These are phyloP conservation scores for Chrysocyon brachyurus DNA, from an alignment of 2,797 vertebrate genomes.

Conservation along the genomic window DNA sequence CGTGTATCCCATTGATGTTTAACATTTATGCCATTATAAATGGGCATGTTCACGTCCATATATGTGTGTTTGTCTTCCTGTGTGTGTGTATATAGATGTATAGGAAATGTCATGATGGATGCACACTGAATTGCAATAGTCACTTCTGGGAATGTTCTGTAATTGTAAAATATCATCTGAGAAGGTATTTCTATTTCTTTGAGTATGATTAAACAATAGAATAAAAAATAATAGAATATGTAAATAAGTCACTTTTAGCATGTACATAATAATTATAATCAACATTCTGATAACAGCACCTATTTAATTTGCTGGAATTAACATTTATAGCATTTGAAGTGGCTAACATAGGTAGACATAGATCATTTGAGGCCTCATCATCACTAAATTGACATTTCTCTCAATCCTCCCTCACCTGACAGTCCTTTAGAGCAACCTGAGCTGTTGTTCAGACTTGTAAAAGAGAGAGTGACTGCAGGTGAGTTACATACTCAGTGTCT, in stretches of 20 bases:
- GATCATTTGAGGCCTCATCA: background rate
- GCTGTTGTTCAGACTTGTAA: background rate
- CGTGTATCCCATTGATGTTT: background rate
- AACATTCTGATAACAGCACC: background rate
- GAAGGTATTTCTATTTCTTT: background rate
- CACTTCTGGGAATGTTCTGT: background rate
- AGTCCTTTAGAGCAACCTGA: background rate
- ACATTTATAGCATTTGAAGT: background rate
- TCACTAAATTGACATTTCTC: background rate
- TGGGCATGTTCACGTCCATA: background rate
- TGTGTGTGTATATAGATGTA: background rate
- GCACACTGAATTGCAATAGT: background rate
- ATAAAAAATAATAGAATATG: background rate
- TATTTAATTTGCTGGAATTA: slow-evolving; percentile 1
- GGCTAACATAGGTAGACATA: background rate
- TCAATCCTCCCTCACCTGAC: background rate
- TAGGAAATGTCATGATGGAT: background rate
- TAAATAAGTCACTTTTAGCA: slow-evolving; percentile 2
- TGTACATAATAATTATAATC: background rate
- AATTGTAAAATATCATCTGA: background rate
- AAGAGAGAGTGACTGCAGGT: background rate
- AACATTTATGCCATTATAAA: background rate
- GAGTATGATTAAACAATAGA: background rate
- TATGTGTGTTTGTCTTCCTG: background rate
- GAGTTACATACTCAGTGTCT: background rate